phyloP scores from a whole-genome alignment of 1,140 invertebrate genomes.

The Anoplophora glabripennis region DNA sequence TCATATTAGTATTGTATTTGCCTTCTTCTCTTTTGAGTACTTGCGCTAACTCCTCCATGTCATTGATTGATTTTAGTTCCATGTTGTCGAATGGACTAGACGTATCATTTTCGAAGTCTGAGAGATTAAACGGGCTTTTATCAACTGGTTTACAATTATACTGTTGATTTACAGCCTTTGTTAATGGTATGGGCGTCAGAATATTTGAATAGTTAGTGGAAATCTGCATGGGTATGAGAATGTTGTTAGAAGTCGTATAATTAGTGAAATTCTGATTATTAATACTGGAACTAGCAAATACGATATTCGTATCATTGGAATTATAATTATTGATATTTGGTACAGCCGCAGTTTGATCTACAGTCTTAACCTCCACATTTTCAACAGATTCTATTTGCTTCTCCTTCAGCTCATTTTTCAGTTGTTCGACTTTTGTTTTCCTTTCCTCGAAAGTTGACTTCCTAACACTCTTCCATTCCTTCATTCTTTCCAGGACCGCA shows the following conservation, averaged over 20 bases:
- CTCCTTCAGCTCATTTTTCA: conserved; percentile 45
- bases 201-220: conserved; percentile 34
- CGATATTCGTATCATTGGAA: conserved; percentile 17
- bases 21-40: conserved; percentile 52
- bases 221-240: conserved; percentile 36
- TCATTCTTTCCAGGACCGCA: conserved; percentile 66
- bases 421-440: conserved; percentile 53
- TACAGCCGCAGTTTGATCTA: conserved; percentile 22
- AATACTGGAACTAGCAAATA: conserved; percentile 15
- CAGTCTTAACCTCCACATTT: conserved; percentile 53
- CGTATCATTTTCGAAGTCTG: conserved; percentile 83
- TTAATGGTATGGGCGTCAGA: conserved; percentile 39
- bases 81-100: conserved; percentile 89
- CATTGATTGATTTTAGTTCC: conserved; percentile 86
- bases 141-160: conserved; percentile 23
- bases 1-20: conserved; percentile 14
- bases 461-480: conserved; percentile 64
- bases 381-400: conserved; percentile 52
- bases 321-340: conserved; percentile 42
- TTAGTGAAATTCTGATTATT: conserved; percentile 22
- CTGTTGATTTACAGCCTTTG: conserved; percentile 19
- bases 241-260: conserved; percentile 31
- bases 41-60: conserved; percentile 81
- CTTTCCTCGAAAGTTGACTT: conserved; percentile 58
- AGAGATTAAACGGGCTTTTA: conserved; percentile 46